These are phyloP conservation scores for Ailuropoda melanoleuca DNA, from an alignment of 2,113 vertebrate genomes.

Conservation along the genomic window DNA sequence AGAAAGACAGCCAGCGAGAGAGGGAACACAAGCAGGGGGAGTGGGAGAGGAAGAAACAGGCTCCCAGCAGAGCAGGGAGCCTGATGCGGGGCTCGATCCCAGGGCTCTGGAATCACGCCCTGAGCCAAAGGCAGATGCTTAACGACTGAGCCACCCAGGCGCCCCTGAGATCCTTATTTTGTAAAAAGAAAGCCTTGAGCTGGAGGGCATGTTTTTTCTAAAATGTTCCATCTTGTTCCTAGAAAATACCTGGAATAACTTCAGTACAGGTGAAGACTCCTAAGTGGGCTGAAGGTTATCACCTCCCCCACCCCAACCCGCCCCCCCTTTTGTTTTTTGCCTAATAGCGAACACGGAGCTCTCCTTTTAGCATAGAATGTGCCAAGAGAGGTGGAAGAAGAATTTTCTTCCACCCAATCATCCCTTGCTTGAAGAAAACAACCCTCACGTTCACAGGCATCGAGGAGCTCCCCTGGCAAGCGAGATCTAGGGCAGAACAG, in stretches of 20 bases:
- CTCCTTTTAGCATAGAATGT: slow-evolving; percentile 23
- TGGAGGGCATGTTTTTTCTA: not conserved
- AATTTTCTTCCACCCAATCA: slow-evolving; percentile 13
- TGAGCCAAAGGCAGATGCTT: too few species aligned
- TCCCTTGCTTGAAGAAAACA: not conserved
- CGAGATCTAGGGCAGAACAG: not conserved
- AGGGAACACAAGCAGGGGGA: too few species aligned
- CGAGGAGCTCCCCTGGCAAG: not conserved
- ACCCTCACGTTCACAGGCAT: not conserved
- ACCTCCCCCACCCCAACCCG: rapidly evolving
- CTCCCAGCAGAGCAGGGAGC: too few species aligned
- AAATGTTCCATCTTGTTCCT: not conserved
- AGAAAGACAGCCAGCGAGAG: too few species aligned
- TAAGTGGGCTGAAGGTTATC: not conserved
- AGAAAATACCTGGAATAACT: not conserved
- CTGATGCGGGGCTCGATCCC: too few species aligned
- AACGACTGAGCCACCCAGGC: too few species aligned
- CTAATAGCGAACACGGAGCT: not conserved
- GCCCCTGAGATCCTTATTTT: not conserved
- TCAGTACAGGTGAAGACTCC: not conserved
- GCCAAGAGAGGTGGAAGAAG: not conserved
- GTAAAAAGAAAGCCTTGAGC: not conserved
- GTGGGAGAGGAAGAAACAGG: too few species aligned
- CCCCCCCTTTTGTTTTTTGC: not conserved
- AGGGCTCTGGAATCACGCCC: too few species aligned